Percentiles rank a stretch among this genome's conserved stretches.
These are phyloP conservation scores for Fopius arisanus DNA, from an alignment of 1,140 invertebrate species.

Conservation along the genomic window DNA sequence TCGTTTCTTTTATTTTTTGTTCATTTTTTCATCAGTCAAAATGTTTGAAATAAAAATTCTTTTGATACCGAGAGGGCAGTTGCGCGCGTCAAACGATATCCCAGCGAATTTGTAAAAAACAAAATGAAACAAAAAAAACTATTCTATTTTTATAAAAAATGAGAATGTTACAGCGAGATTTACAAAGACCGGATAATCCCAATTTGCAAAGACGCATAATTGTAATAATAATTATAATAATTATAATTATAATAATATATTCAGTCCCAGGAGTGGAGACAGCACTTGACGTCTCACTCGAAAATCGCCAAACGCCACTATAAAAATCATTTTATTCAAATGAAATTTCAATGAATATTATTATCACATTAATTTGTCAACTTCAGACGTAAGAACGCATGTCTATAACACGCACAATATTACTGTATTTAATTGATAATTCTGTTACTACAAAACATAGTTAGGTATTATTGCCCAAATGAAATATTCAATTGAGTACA, in stretches of 20 bases:
- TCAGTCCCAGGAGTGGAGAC: neutral
- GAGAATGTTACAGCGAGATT: conserved; percentile 20
- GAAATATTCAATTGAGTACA: conserved; percentile 40
- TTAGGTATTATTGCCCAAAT: conserved; percentile 59
- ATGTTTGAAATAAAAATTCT: neutral
- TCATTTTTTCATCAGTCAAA: neutral
- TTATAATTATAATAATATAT: neutral
- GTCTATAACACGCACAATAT: conserved; percentile 19
- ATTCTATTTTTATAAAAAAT: conserved; percentile 40
- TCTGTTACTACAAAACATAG: conserved; percentile 60
- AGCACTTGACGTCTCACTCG: neutral
- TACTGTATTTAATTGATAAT: conserved; percentile 64
- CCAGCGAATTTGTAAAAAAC: conserved; percentile 18
- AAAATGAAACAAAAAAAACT: conserved; percentile 31
- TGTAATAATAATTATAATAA: no score
- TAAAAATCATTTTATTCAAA: neutral
- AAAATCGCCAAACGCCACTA: neutral
- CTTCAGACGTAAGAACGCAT: conserved; percentile 14
- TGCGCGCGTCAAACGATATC: neutral
- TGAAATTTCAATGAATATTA: neutral
- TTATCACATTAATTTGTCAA: neutral
- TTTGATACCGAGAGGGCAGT: neutral
- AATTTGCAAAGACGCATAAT: conserved; percentile 12
- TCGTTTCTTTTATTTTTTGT: no score
- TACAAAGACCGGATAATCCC: conserved; percentile 9